Evolutionary conservation across 2,113 vertebrate genomes (phyloP).

Genomic region (Rostratula benghalensis): DNA sequence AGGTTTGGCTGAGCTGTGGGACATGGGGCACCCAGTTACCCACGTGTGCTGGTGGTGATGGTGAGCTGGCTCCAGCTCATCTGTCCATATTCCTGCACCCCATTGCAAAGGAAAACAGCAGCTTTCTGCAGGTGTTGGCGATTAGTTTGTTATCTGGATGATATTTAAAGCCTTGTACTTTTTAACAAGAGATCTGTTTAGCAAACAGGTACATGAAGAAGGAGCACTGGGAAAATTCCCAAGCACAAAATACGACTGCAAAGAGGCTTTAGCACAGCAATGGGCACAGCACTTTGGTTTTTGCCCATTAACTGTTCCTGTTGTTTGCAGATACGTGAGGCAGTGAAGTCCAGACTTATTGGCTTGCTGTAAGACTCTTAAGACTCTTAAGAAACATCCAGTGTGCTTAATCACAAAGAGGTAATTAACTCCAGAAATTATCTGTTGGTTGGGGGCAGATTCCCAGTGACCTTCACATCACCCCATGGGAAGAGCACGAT

Average conservation of each 20-base stretch:
- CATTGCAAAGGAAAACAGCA: fast-evolving
- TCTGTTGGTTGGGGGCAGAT: too few relatives aligned
- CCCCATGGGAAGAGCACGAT: fast-evolving
- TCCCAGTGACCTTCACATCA: fast-evolving
- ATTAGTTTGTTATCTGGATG: fast-evolving
- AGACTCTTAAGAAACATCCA: fast-evolving
- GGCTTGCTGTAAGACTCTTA: neutral
- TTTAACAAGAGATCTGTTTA: neutral
- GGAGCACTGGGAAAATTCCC: neutral
- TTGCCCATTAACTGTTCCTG: neutral
- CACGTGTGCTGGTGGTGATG: fast-evolving
- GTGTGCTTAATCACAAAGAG: neutral
- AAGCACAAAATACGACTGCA: neutral
- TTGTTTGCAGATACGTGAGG: neutral
- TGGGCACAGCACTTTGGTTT: neutral
- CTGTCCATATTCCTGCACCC: neutral
- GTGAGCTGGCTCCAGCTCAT: neutral
- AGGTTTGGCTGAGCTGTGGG: neutral
- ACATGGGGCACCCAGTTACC: neutral
- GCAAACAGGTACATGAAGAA: neutral
- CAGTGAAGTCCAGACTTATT: fast-evolving
- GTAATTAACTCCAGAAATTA: neutral
- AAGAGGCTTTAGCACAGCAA: neutral
- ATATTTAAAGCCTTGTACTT: neutral
- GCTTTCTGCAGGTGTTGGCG: neutral